Evolutionary conservation across 2,888 invertebrate genomes (phyloP).

Genomic region (Xanthorhoe designata): DNA sequence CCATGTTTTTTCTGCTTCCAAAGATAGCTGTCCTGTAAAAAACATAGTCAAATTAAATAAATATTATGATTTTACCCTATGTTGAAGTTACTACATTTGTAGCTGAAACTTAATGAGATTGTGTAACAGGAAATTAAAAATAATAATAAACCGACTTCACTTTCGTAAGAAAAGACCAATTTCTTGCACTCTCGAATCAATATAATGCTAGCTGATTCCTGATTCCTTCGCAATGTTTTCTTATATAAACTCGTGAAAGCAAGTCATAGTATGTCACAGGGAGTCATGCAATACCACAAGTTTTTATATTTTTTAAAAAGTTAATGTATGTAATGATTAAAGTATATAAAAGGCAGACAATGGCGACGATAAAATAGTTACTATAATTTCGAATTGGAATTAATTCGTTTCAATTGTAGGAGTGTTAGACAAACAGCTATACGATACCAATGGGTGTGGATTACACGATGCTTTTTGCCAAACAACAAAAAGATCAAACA

Average conservation of each 20-base stretch:
- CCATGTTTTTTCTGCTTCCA: constrained; percentile 96
- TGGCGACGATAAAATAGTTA: neutral
- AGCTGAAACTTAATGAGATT: too few species aligned
- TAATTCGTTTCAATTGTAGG: neutral
- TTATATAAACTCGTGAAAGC: too few species aligned
- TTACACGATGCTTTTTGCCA: constrained; percentile 25
- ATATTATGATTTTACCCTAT: too few species aligned
- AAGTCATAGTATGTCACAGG: too few species aligned
- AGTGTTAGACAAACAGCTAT: constrained; percentile 8
- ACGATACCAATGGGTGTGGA: constrained; percentile 2
- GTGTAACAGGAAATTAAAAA: too few species aligned
- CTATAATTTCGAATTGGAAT: neutral
- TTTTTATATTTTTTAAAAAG: too few species aligned
- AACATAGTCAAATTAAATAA: neutral
- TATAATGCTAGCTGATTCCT: neutral
- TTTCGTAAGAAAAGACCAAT: too few species aligned
- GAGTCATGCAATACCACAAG: too few species aligned
- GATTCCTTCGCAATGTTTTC: neutral
- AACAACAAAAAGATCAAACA: constrained; percentile 48
- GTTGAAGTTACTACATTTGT: too few species aligned
- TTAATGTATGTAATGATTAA: too few species aligned
- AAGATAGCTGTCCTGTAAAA: constrained; percentile 91
- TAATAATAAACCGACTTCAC: too few species aligned
- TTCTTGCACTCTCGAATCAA: too few species aligned
- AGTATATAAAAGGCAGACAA: neutral